phyloP scores from a whole-genome alignment of 2,888 invertebrate species.

The Drosophila falleni region DNA sequence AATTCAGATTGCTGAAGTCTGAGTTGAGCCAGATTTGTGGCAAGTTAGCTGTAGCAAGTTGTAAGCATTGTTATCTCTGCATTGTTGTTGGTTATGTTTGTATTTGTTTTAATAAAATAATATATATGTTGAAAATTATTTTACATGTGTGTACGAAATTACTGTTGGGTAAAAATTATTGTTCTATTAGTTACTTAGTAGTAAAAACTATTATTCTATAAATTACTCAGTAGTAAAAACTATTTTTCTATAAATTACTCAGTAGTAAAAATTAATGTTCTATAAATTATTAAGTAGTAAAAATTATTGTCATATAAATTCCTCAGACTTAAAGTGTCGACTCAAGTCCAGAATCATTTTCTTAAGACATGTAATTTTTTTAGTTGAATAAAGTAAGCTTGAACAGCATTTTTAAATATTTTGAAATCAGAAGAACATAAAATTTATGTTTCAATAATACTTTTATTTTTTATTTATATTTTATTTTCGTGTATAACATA shows the following conservation, averaged over 20 bases:
- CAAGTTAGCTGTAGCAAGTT: slow-evolving; percentile 9
- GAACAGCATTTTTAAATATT: too few species aligned
- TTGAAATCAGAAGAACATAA: not conserved
- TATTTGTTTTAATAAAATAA: slow-evolving; percentile 52
- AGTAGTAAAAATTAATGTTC: not conserved
- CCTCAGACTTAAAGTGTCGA: not conserved
- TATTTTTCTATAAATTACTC: not conserved
- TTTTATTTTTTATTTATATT: slow-evolving; percentile 35
- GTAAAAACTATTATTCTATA: too few species aligned
- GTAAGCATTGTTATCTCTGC: slow-evolving; percentile 23
- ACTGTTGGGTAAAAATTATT: not conserved
- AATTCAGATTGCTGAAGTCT: not conserved
- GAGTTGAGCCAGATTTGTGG: not conserved
- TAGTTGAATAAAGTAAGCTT: fast-evolving
- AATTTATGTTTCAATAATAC: slow-evolving; percentile 49
- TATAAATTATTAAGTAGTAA: not conserved
- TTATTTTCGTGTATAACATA: slow-evolving; percentile 33
- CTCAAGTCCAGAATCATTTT: not conserved
- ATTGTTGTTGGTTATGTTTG: slow-evolving; percentile 61
- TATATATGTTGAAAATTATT: slow-evolving; percentile 17
- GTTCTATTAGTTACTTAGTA: not conserved
- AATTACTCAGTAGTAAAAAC: too few species aligned
- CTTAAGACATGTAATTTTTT: not conserved
- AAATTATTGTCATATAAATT: not conserved
- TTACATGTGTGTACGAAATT: not conserved